Conservation (phyloP, 2,113 vertebrate species). For the Pavo muticus region DNA sequence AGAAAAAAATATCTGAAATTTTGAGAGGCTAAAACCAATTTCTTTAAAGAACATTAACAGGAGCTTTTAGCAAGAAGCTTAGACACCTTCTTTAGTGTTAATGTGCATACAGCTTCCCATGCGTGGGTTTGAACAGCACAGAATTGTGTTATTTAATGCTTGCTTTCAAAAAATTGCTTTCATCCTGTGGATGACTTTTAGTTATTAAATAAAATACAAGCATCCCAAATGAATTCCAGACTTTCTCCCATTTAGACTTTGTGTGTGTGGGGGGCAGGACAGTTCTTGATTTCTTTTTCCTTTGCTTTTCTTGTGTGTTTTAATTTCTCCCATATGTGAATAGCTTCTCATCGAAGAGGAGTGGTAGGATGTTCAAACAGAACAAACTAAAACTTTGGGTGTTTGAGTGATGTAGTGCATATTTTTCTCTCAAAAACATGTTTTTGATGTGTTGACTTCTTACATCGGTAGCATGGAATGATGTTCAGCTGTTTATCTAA, state of each 20-base stretch:
- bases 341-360: background rate
- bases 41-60: background rate
- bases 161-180: background rate
- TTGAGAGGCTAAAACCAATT: background rate
- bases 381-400: background rate
- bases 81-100: fast-evolving
- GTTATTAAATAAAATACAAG: background rate
- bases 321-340: background rate
- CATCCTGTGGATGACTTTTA: background rate
- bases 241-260: background rate
- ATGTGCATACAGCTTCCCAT: background rate
- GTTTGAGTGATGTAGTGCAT: background rate
- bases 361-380: background rate
- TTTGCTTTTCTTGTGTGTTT: background rate
- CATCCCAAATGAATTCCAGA: background rate
- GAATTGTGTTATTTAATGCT: background rate
- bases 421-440: background rate
- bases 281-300: background rate
- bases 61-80: background rate
- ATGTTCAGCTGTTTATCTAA: background rate
- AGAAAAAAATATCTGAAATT: background rate
- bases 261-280: background rate
- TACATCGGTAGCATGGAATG: background rate
- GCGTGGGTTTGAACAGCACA: background rate
- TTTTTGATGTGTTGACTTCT: background rate